phyloP scores from a whole-genome alignment of 2,888 invertebrate genomes.

The Thera obeliscata region DNA sequence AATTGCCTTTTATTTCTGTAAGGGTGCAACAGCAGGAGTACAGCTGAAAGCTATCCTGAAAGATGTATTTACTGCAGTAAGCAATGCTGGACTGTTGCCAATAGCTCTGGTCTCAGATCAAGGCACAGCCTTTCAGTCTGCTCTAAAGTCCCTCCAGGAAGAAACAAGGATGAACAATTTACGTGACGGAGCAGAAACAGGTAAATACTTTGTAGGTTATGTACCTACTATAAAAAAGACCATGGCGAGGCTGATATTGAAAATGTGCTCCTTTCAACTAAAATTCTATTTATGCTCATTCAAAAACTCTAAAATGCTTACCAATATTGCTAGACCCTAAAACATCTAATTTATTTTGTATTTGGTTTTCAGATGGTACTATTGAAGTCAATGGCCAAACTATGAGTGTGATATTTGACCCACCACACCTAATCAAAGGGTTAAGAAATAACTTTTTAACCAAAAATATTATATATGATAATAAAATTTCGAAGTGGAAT shows the following conservation, averaged over 20 bases:
- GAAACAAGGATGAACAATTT: neutral
- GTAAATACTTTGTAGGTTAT: neutral
- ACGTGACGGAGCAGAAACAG: neutral
- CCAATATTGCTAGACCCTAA: too few species aligned
- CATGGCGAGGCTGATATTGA: too few species aligned
- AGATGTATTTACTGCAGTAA: neutral
- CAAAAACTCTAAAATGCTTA: too few species aligned
- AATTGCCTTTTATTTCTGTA: slow-evolving; percentile 1
- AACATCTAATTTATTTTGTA: too few species aligned
- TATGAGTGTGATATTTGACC: slow-evolving; percentile 1
- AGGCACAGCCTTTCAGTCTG: slow-evolving; percentile 3
- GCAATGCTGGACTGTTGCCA: neutral
- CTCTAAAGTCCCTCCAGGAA: neutral
- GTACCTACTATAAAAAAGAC: too few species aligned
- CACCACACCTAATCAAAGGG: slow-evolving; percentile 4
- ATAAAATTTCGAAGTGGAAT: too few species aligned
- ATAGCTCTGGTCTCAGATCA: neutral
- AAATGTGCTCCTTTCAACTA: too few species aligned
- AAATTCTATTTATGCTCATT: too few species aligned
- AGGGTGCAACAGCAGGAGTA: neutral
- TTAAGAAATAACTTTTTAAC: slow-evolving; percentile 4
- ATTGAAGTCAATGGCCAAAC: neutral
- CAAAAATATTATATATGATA: too few species aligned
- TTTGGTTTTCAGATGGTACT: neutral
- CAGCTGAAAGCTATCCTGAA: slow-evolving; percentile 1